Evolutionary conservation across 2,113 vertebrate species (phyloP), one percentile per base, ranked within the genome.

Genomic region (Sceloporus tristichus): DNA sequence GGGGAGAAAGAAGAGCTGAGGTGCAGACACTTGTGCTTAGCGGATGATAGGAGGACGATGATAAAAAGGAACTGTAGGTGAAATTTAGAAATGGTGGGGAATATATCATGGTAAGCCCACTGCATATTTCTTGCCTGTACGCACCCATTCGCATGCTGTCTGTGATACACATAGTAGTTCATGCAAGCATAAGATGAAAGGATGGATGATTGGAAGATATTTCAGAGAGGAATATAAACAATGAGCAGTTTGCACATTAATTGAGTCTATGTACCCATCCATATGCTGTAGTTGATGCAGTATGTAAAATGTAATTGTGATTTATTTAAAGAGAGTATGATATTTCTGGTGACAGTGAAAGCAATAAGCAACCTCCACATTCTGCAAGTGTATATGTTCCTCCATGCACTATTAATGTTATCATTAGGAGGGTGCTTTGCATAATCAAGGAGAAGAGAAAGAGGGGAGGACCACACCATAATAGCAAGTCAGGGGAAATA

Each of bases 61-160:
- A 56, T 85, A 79, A 87, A 91, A 8, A 8, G 29, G 34, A 89
- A 84, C 93, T 95, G 93, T 94, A 93, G 85, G 87, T 92, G 93
- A 92, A 93, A 93, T 95, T 96, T 90, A 81, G 91, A 92, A 94
- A 93, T 92, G 93, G 91, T 94, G 90, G 85, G 90, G 92, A 85
- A 87, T 94, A 93, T 93, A 85, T 94, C 91, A 92, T 94, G 92
- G 94, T 54, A 19, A 89, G 90, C 93, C 93, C 91, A 88, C 93
- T 91, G 87, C 59, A 84, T 77, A 79, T 74, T 92, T 76, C 38
- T 59, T 75, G 38, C 42, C 9, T 74, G 70, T 73, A 62, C 25
- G 53, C 18, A 74, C 3, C 70, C 19, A 9, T 71, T 19, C 23
- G 38, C 56, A 29, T 70, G 18, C 16, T 68, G 25, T 70, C 77